A percentile compares a stretch with the other conserved stretches of the same genome.
These are phyloP conservation scores for Cathartes aura DNA, from an alignment of 2,113 vertebrate genomes.

Conservation along the genomic window DNA sequence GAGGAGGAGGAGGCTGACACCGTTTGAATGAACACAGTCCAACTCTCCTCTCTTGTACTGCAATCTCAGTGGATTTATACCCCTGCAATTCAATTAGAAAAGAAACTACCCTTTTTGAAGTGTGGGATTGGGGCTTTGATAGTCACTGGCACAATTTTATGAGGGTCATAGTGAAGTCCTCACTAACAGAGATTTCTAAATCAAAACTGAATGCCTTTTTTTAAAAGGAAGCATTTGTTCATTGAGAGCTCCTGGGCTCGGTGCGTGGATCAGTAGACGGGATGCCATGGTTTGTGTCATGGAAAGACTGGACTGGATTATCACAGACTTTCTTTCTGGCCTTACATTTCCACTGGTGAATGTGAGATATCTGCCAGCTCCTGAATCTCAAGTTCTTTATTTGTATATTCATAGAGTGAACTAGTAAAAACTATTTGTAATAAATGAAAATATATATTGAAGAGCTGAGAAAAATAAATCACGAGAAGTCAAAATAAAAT, in stretches of 20 bases:
- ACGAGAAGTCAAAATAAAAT: neutral
- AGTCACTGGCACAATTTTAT: neutral
- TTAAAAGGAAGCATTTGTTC: neutral
- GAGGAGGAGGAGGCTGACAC: neutral
- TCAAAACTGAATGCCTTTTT: neutral
- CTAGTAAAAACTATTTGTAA: neutral
- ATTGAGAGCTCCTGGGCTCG: neutral
- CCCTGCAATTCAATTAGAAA: neutral
- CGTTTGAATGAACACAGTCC: neutral
- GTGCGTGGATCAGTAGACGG: neutral
- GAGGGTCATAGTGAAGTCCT: neutral
- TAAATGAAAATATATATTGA: neutral
- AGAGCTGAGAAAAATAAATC: neutral
- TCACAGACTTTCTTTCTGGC: neutral
- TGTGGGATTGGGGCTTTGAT: fast-evolving
- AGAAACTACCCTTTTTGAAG: neutral
- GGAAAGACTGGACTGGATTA: neutral
- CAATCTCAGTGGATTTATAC: neutral
- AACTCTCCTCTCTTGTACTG: neutral
- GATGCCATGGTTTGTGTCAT: neutral
- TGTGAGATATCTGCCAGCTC: neutral
- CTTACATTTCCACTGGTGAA: neutral
- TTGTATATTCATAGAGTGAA: neutral
- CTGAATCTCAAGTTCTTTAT: neutral
- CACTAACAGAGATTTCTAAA: neutral